These are phyloP conservation scores for Ectobius pallidus DNA, from an alignment of 2,888 invertebrate species.

Conservation along the genomic window DNA sequence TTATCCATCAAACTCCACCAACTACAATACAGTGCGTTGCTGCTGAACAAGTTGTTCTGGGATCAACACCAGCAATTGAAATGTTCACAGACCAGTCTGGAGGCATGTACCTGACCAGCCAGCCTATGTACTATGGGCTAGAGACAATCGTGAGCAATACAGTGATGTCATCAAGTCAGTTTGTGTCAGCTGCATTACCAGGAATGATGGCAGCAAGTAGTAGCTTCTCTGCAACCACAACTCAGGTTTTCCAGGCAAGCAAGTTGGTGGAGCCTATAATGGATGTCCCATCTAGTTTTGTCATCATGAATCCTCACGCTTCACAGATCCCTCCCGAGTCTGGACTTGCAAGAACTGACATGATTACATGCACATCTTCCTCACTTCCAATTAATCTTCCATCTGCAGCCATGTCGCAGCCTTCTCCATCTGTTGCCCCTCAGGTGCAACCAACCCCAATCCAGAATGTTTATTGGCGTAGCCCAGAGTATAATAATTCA, in stretches of 20 bases:
- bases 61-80: conserved; percentile 66
- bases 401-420: background rate
- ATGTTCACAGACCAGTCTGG: conserved; percentile 64
- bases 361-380: conserved; percentile 20
- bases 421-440: conserved; percentile 12
- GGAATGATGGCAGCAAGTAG: conserved; percentile 77
- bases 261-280: conserved; percentile 78
- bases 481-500: background rate
- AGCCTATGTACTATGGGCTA: conserved; percentile 81
- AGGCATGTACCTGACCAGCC: conserved; percentile 59
- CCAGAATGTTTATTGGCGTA: background rate
- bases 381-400: conserved; percentile 26
- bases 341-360: conserved; percentile 21
- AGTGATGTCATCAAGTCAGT: conserved; percentile 88
- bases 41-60: conserved; percentile 66
- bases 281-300: conserved; percentile 62
- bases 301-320: conserved; percentile 37
- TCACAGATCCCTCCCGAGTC: conserved; percentile 24
- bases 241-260: conserved; percentile 84
- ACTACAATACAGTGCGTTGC: conserved; percentile 60
- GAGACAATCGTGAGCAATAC: conserved; percentile 89
- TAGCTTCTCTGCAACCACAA: conserved; percentile 83
- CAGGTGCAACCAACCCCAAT: conserved; percentile 11
- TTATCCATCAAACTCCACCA: conserved; percentile 59
- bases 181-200: conserved; percentile 79